A percentile compares a stretch with the other conserved stretches of the same genome.
Conservation (phyloP, 1,140 invertebrate species). For the Lepidurus apus region DNA sequence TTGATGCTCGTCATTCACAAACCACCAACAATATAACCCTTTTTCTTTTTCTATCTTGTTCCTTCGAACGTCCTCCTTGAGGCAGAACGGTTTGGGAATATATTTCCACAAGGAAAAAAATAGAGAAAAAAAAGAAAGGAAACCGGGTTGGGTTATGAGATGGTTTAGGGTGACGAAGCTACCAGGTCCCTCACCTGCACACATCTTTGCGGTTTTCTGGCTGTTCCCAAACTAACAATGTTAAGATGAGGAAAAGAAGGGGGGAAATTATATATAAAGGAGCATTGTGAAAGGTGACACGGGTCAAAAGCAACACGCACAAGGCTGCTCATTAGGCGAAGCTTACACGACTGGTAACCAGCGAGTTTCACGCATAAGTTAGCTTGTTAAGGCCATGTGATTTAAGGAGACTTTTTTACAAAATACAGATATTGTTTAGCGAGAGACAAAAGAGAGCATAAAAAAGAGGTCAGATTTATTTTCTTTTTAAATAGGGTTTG, state of each 20-base stretch:
- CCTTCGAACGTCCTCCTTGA: neutral
- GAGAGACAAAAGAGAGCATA: neutral
- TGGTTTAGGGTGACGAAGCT: constrained; percentile 5
- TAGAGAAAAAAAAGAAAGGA: no score
- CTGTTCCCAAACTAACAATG: neutral
- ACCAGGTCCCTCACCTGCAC: neutral
- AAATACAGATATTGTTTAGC: neutral
- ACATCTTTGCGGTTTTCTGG: neutral
- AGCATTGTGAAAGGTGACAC: constrained; percentile 5
- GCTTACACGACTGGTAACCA: neutral
- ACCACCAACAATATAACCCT: neutral
- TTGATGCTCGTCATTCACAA: constrained; percentile 2
- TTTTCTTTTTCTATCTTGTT: neutral
- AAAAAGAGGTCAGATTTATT: constrained; percentile 2
- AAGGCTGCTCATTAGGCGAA: neutral
- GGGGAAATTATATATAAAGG: neutral
- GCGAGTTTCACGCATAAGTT: constrained; percentile 14
- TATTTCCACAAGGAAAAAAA: no score
- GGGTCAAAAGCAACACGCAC: neutral
- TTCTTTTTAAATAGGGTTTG: neutral
- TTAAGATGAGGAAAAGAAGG: neutral
- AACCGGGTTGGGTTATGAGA: neutral
- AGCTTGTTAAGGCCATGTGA: neutral
- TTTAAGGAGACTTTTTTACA: neutral
- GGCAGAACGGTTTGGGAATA: no score